A percentile compares a stretch with the other conserved stretches of the same genome.
Conservation (phyloP, 1,140 invertebrate genomes). For the Anadara kagoshimensis region DNA sequence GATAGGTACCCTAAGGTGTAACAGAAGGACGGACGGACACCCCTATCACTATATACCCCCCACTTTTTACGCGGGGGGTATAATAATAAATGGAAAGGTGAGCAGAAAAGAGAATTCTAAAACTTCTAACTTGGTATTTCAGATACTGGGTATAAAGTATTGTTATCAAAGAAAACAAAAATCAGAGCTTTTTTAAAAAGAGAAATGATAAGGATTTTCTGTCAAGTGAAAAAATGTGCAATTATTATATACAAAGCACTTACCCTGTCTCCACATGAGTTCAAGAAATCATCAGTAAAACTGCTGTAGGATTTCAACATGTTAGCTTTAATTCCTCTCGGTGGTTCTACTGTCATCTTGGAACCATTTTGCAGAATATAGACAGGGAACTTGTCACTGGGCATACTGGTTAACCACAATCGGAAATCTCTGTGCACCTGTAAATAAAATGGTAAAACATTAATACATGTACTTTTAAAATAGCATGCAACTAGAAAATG, state of each 20-base stretch:
- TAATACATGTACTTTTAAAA: neutral
- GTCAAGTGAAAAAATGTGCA: neutral
- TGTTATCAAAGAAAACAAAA: no score
- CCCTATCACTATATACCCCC: no score
- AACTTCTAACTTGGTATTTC: no score
- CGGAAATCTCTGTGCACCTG: slow-evolving; percentile 75
- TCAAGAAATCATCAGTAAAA: slow-evolving; percentile 73
- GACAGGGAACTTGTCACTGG: slow-evolving; percentile 73
- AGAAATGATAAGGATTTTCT: neutral
- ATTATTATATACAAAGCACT: neutral
- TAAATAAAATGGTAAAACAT: slow-evolving; percentile 1
- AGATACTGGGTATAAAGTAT: no score
- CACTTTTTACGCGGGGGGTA: no score
- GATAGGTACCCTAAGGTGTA: no score
- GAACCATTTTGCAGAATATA: slow-evolving; percentile 75
- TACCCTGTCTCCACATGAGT: slow-evolving; percentile 70
- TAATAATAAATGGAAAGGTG: no score
- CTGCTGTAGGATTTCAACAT: slow-evolving; percentile 71
- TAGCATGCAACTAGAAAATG: no score
- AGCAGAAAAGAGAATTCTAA: no score
- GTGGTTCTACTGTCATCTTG: slow-evolving; percentile 75
- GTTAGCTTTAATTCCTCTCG: slow-evolving; percentile 74
- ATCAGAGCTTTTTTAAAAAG: neutral
- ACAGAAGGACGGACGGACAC: no score
- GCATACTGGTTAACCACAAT: slow-evolving; percentile 75